phyloP scores from a whole-genome alignment of 2,113 vertebrate species.

The Amblyopsis rosae region DNA sequence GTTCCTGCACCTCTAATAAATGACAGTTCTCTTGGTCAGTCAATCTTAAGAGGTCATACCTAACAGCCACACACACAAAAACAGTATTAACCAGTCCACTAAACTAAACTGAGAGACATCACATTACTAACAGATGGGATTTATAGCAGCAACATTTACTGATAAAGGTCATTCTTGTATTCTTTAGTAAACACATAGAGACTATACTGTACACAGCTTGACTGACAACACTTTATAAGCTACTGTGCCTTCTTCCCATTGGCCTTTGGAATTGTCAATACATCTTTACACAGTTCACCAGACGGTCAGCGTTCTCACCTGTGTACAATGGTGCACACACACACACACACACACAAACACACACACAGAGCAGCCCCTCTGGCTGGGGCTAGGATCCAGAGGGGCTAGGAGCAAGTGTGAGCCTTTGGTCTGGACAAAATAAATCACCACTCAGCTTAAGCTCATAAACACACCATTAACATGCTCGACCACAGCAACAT shows the following conservation, averaged over 20 bases:
- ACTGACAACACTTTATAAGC: not conserved
- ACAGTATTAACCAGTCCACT: constrained; percentile 28
- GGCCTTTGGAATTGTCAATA: constrained; percentile 18
- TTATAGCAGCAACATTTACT: constrained; percentile 7
- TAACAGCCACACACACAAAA: constrained; percentile 33
- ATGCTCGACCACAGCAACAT: constrained; percentile 56
- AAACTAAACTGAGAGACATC: constrained; percentile 30
- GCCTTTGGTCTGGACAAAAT: constrained; percentile 52
- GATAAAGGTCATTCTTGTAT: not conserved
- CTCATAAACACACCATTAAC: constrained; percentile 76
- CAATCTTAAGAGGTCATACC: constrained; percentile 69
- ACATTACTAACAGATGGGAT: not conserved
- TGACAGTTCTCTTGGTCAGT: constrained; percentile 77
- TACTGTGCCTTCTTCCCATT: constrained; percentile 17
- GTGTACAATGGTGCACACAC: constrained; percentile 11
- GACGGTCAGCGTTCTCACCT: constrained; percentile 40
- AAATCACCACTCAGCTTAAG: constrained; percentile 68
- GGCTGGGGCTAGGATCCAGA: constrained; percentile 19
- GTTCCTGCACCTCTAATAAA: constrained; percentile 78
- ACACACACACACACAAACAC: constrained; percentile 9
- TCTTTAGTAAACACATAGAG: constrained; percentile 3
- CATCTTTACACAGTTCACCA: constrained; percentile 35
- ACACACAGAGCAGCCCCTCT: not conserved
- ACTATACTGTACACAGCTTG: too few species aligned
- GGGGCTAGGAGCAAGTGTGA: constrained; percentile 6